Conservation (phyloP, 2,113 vertebrate species). For the Protobothrops flavoviridis region DNA sequence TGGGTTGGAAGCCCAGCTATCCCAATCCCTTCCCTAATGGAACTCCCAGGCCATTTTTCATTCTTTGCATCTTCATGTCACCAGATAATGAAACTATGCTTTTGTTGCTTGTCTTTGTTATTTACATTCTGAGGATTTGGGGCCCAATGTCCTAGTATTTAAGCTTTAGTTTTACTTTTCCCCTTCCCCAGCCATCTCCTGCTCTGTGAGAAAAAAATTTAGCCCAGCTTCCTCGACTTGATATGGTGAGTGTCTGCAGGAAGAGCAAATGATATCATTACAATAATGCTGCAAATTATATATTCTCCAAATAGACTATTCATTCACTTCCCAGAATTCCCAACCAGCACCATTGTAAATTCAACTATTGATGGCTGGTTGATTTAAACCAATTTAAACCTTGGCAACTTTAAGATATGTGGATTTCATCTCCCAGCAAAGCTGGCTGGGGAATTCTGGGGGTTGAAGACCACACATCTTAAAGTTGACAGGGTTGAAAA, state of each 20-base stretch:
- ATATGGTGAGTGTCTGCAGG: not conserved
- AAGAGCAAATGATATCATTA: not conserved
- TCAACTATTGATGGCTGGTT: not conserved
- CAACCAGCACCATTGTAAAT: not conserved
- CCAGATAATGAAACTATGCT: not conserved
- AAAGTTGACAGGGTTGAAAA: not conserved
- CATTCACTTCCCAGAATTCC: not conserved
- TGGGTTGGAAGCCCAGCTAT: not conserved
- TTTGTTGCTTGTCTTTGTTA: not conserved
- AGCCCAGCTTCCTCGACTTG: not conserved
- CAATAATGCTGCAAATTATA: not conserved
- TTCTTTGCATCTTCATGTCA: not conserved
- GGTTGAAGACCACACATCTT: not conserved
- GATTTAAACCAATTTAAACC: not conserved
- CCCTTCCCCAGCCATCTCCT: not conserved
- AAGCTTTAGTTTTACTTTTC: not conserved
- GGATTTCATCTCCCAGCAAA: not conserved
- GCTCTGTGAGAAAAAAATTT: not conserved
- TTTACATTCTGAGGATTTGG: not conserved
- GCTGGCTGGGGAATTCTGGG: not conserved
- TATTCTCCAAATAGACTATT: not conserved
- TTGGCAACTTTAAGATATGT: not conserved
- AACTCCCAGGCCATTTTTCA: not conserved
- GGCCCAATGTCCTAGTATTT: not conserved
- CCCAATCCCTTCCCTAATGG: not conserved